Evolutionary conservation across 2,113 vertebrate species (phyloP).

Genomic region (Hippocampus guttulatus): DNA sequence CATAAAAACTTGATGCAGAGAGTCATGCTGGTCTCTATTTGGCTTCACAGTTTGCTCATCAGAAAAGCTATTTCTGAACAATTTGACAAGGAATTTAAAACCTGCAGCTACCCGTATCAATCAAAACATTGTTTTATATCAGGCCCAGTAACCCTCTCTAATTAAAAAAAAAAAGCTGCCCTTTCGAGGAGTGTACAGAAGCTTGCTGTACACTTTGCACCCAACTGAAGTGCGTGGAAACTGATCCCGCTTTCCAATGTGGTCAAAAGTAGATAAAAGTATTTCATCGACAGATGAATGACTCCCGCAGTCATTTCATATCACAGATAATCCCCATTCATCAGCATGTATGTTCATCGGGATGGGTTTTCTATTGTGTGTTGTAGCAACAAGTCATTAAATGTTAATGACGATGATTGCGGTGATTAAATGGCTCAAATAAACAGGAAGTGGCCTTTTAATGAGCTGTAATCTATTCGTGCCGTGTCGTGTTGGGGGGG

Average conservation of each 20-base stretch:
- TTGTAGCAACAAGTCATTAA: slow-evolving; percentile 21
- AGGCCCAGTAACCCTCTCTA: neutral
- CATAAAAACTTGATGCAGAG: neutral
- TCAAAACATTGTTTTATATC: too few relatives aligned
- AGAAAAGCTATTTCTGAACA: too few relatives aligned
- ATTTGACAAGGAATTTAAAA: too few relatives aligned
- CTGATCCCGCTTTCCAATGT: neutral
- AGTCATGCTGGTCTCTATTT: neutral
- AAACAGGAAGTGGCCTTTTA: slow-evolving; percentile 22
- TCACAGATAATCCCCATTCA: slow-evolving; percentile 28
- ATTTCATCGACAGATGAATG: slow-evolving; percentile 41
- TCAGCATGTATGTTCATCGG: slow-evolving; percentile 10
- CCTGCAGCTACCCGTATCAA: neutral
- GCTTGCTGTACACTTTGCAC: slow-evolving; percentile 5
- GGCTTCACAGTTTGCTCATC: neutral
- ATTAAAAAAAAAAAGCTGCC: neutral
- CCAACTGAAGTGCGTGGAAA: neutral
- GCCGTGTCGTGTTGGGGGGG: slow-evolving; percentile 33
- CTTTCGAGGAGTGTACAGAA: neutral
- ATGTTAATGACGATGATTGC: slow-evolving; percentile 30
- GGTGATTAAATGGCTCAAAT: slow-evolving; percentile 15
- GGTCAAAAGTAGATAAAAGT: slow-evolving; percentile 31
- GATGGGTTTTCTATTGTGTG: slow-evolving; percentile 32
- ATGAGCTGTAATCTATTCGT: slow-evolving; percentile 25
- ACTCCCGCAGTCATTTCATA: slow-evolving; percentile 10